Conservation (phyloP, 2,797 vertebrate species). For the Darevskia nairensis region DNA sequence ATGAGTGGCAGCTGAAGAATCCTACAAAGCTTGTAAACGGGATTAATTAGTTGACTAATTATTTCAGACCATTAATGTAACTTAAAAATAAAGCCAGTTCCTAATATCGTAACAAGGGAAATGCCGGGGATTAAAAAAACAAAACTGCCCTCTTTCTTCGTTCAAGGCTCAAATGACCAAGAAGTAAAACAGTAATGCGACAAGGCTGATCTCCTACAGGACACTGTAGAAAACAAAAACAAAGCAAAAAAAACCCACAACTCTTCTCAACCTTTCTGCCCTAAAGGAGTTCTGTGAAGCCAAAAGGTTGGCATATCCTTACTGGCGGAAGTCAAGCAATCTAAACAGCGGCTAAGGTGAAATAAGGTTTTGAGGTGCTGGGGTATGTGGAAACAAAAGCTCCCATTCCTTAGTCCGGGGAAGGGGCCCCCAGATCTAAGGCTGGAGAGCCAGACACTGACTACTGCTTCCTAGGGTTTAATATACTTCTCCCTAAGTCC, state of each 20-base stretch:
- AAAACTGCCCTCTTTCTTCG: accelerated
- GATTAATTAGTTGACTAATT: slow-evolving; percentile 86
- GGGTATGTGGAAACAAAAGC: too few relatives aligned
- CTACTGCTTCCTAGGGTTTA: background rate
- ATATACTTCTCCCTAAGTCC: background rate
- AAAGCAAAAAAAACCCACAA: too few relatives aligned
- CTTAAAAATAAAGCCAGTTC: slow-evolving; percentile 75
- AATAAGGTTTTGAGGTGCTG: background rate
- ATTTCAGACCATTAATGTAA: slow-evolving; percentile 82
- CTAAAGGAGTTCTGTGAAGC: background rate
- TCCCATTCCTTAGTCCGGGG: background rate
- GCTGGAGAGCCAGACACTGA: background rate
- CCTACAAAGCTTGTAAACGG: slow-evolving; percentile 85
- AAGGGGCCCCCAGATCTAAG: background rate
- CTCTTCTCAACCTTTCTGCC: background rate
- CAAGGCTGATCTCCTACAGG: background rate
- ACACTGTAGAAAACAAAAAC: background rate
- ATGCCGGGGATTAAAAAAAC: slow-evolving; percentile 36
- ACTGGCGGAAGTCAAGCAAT: background rate
- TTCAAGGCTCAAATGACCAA: background rate
- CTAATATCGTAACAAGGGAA: background rate
- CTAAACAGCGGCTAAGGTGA: background rate
- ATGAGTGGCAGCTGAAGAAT: slow-evolving; percentile 85
- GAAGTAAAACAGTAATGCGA: background rate
- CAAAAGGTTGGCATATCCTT: background rate